phyloP scores from a whole-genome alignment of 2,797 vertebrate genomes.

The Poeciliopsis turneri region DNA sequence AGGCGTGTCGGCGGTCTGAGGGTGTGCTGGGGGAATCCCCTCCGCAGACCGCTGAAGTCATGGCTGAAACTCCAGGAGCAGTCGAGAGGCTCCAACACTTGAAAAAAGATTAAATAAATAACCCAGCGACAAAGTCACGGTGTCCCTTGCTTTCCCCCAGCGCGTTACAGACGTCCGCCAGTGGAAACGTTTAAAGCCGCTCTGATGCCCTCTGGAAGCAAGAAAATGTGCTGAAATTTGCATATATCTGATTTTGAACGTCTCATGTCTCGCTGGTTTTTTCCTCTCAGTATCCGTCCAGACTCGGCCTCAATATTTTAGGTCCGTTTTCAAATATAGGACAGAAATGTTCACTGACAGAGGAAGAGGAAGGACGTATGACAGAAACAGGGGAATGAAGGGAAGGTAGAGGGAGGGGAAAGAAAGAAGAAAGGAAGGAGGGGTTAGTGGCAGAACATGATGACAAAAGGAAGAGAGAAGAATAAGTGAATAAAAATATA shows the following conservation, averaged over 20 bases:
- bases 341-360: neutral
- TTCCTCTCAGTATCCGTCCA: neutral
- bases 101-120: conserved; percentile 3
- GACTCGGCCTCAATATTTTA: neutral
- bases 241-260: conserved; percentile 37
- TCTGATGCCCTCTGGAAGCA: conserved; percentile 14
- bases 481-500: too few species aligned
- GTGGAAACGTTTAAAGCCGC: conserved; percentile 43
- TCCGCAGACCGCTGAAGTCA: conserved; percentile 42
- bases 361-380: neutral
- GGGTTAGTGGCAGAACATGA: neutral
- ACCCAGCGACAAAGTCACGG: conserved; percentile 14
- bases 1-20: conserved; percentile 38
- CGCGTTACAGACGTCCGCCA: conserved; percentile 18
- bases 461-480: neutral
- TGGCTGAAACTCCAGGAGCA: conserved; percentile 29
- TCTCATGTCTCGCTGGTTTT: neutral
- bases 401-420: neutral
- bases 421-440: neutral
- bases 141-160: neutral
- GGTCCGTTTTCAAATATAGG: neutral
- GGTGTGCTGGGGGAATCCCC: conserved; percentile 52
- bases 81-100: conserved; percentile 5
- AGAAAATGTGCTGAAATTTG: conserved; percentile 14
- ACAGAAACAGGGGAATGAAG: neutral